Conservation (phyloP, 1,140 invertebrate species). For the Bombyx mandarina region DNA sequence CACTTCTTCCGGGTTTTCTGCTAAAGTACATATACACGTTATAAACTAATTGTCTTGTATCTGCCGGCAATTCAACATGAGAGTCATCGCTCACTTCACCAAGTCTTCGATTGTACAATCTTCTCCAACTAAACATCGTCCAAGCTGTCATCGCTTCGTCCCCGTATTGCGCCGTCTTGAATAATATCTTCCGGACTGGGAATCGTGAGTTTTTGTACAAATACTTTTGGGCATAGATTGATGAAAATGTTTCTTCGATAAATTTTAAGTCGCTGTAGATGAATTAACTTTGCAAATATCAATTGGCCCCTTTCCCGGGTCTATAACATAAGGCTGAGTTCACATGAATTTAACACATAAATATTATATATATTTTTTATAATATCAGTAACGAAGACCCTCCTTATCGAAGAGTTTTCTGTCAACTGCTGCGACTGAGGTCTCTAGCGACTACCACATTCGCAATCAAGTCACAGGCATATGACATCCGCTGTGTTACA, state of each 20-base stretch:
- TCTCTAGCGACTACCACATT: slow-evolving; percentile 25
- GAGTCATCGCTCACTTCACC: slow-evolving; percentile 33
- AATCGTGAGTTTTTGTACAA: too few species aligned
- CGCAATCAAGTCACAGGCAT: slow-evolving; percentile 46
- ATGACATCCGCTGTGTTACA: slow-evolving; percentile 50
- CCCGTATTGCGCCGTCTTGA: slow-evolving; percentile 63
- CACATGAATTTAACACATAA: too few species aligned
- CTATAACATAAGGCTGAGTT: too few species aligned
- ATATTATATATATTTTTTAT: not conserved
- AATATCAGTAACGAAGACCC: slow-evolving; percentile 14
- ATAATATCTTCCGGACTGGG: not conserved
- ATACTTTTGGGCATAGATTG: too few species aligned
- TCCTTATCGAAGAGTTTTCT: slow-evolving; percentile 29
- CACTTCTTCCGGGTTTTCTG: slow-evolving; percentile 45
- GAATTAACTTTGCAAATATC: too few species aligned
- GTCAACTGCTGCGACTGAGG: slow-evolving; percentile 35
- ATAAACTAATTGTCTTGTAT: slow-evolving; percentile 59
- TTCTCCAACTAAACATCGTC: slow-evolving; percentile 66
- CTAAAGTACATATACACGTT: slow-evolving; percentile 63
- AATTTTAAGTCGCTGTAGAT: too few species aligned
- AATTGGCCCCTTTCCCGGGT: too few species aligned
- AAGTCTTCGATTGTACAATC: slow-evolving; percentile 46
- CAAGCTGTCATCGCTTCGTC: slow-evolving; percentile 64
- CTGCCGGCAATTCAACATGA: slow-evolving; percentile 48
- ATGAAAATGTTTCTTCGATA: too few species aligned